phyloP scores from a whole-genome alignment of 2,797 vertebrate genomes.

The Epinephelus malabaricus region DNA sequence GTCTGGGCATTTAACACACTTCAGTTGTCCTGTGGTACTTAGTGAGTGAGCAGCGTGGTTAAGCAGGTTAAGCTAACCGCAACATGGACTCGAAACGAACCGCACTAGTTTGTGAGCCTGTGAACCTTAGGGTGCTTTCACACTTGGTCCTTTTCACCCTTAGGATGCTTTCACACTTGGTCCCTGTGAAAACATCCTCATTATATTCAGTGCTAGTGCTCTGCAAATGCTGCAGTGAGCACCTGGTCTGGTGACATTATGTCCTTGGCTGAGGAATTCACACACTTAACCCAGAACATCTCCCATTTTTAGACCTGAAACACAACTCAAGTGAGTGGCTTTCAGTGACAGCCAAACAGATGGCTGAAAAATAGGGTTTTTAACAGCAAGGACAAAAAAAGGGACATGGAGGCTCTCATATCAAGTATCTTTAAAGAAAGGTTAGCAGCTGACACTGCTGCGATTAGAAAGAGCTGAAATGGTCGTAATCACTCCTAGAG shows the following conservation, averaged over 20 bases:
- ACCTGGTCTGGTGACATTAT: slow-evolving; percentile 66
- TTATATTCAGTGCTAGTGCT: slow-evolving; percentile 28
- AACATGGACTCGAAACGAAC: too few relatives aligned
- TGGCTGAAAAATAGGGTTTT: slow-evolving; percentile 36
- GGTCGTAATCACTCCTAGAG: neutral
- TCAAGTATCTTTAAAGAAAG: slow-evolving; percentile 15
- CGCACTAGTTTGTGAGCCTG: too few relatives aligned
- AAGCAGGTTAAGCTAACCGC: too few relatives aligned
- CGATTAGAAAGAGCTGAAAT: slow-evolving; percentile 13
- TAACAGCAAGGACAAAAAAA: slow-evolving; percentile 41
- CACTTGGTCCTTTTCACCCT: too few relatives aligned
- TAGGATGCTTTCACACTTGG: too few relatives aligned
- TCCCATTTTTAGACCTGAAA: slow-evolving; percentile 59
- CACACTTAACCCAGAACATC: slow-evolving; percentile 58
- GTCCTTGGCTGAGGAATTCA: slow-evolving; percentile 69
- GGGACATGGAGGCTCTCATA: slow-evolving; percentile 1
- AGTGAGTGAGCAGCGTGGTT: neutral
- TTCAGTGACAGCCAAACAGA: slow-evolving; percentile 56
- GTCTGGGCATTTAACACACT: neutral
- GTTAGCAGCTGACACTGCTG: neutral
- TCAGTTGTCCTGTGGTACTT: neutral
- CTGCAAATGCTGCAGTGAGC: slow-evolving; percentile 65
- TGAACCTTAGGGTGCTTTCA: too few relatives aligned
- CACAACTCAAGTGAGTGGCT: slow-evolving; percentile 44
- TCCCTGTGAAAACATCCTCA: too few relatives aligned